Conservation (phyloP, 2,113 vertebrate genomes). For the Edolisoma coerulescens region DNA sequence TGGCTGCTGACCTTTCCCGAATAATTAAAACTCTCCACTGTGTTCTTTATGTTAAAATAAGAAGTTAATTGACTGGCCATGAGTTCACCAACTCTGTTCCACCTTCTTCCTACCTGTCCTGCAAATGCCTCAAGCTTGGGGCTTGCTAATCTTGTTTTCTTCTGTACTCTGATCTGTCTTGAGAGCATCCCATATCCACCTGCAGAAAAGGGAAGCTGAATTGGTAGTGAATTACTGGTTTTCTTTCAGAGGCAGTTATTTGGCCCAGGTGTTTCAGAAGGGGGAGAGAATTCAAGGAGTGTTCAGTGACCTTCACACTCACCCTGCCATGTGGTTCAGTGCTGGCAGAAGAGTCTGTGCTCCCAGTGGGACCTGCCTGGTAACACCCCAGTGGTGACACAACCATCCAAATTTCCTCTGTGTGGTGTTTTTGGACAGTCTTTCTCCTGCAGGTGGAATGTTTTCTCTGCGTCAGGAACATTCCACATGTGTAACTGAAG, state of each 20-base stretch:
- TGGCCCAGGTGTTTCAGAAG: not conserved
- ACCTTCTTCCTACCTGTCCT: not conserved
- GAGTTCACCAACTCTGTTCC: not conserved
- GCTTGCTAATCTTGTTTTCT: not conserved
- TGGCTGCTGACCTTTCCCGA: not conserved
- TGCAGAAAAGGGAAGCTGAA: not conserved
- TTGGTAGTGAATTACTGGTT: not conserved
- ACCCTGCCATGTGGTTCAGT: not conserved
- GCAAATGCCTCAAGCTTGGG: not conserved
- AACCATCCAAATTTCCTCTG: not conserved
- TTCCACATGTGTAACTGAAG: not conserved
- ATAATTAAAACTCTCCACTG: not conserved
- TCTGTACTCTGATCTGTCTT: not conserved
- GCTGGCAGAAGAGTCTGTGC: not conserved
- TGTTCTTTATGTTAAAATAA: not conserved
- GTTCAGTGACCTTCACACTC: not conserved
- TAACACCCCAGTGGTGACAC: not conserved
- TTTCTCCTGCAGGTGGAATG: not conserved
- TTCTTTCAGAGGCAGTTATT: not conserved
- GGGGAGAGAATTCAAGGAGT: not conserved
- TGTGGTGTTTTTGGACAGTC: not conserved
- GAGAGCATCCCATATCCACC: not conserved
- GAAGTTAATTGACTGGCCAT: not conserved
- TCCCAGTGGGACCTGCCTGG: not conserved
- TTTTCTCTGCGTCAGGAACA: not conserved